Evolutionary conservation across 2,888 invertebrate genomes (phyloP), one percentile per base, ranked within the genome.

Genomic region (Apotomis betuletana): DNA sequence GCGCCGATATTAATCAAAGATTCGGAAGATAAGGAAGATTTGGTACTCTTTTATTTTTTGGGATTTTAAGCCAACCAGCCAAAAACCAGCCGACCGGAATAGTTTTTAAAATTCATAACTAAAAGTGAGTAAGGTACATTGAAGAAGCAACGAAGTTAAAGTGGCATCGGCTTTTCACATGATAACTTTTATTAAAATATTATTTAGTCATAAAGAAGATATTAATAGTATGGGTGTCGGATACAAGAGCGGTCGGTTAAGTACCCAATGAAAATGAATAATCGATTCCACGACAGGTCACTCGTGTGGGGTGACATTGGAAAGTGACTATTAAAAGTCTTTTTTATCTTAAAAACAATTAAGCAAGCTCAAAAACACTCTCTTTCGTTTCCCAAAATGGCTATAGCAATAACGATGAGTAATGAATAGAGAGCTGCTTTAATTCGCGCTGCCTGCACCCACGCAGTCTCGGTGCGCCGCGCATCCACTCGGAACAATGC

Each of bases 401-500:
- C 79, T 83, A 90, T 90, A 89, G 92, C 89, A 92, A 92, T 90
- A 91, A 89, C 87, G 87, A 92, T 92, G 93, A 92, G 91, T 92
- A 93, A 93, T 92, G 92, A 89, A 92, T 93, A 93, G 92, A 92
- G 93, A 93, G 93, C 90, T 90, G 91, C 84, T 91, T 90, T 90
- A 91, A 89, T 91, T 91, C 87, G 88, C 92, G 87, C 86, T 87
- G 88, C 86, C 87, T 87, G 88, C 83, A 86, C 89, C 90, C 90
- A 90, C 91, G 87, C 91, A 84, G 84, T 84, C 84, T 78, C 75
- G 77, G 86, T 85, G 85, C 87, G 85, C 84, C 87, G 90, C 86
- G 91, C 92, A 92, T 90, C 92, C 91, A 91, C 88, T 92, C 89
- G 92, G 92, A 93, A 92, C 92, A 92, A 92, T 92, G 89, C 90